A percentile compares a stretch with the other conserved stretches of the same genome.
These are phyloP conservation scores for Lissonota sp. DNA, from an alignment of 2,888 invertebrate species.

Conservation along the genomic window DNA sequence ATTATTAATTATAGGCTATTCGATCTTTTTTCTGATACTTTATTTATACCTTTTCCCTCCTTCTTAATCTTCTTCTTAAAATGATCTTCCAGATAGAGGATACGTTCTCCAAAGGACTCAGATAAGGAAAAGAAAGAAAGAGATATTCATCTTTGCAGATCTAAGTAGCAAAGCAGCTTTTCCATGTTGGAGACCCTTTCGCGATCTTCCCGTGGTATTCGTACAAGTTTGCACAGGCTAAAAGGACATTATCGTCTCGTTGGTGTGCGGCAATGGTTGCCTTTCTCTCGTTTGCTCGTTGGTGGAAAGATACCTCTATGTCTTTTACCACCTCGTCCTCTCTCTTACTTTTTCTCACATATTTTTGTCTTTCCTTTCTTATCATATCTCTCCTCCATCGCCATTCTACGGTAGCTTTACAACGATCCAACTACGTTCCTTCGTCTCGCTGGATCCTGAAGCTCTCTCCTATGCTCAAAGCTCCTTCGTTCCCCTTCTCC, in stretches of 20 bases:
- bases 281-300: slow-evolving; percentile 19
- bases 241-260: slow-evolving; percentile 54
- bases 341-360: slow-evolving; percentile 24
- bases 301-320: too few relatives aligned
- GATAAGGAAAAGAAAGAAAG: background rate
- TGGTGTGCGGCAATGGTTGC: slow-evolving; percentile 27
- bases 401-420: too few relatives aligned
- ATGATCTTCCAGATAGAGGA: too few relatives aligned
- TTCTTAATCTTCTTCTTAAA: too few relatives aligned
- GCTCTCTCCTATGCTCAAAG: background rate
- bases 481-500: background rate
- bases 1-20: too few relatives aligned
- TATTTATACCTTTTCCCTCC: too few relatives aligned
- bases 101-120: background rate
- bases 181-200: background rate
- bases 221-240: slow-evolving; percentile 55
- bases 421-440: too few relatives aligned
- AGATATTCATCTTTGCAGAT: background rate
- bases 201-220: slow-evolving; percentile 23
- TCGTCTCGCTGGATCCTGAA: background rate
- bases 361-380: slow-evolving; percentile 5
- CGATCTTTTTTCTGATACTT: too few relatives aligned
- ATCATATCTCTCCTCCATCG: slow-evolving; percentile 4
- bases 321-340: too few relatives aligned
- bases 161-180: slow-evolving; percentile 19